Evolutionary conservation across 2,888 invertebrate genomes (phyloP), one percentile per base, ranked within the genome.

Genomic region (Encarsia formosa): DNA sequence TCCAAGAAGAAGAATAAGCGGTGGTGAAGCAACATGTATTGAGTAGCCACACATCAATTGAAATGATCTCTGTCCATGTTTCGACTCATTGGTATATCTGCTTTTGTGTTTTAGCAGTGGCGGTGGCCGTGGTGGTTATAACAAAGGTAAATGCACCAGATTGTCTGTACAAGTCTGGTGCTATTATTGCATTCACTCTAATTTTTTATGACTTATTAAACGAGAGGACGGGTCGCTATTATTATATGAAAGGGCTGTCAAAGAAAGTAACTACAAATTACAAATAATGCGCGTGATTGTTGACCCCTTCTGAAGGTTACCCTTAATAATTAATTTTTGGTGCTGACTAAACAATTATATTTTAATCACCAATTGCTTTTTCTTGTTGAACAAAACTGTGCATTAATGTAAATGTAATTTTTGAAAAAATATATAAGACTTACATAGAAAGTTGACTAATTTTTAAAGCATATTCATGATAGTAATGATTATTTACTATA

Each of bases 51-150:
- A 76, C 73, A 69, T 67, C 74, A 66, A 70, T 70, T 70, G 70
- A 71, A 70, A 69, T 72, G 69, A 68, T n/a, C 70, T 75, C 73
- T 75, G 78, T 76, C 78, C 79, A 80, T 81, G 79, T 80, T 77
- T 73, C 74, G 71, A 78, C 76, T 81, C 83, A 85, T 85, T 85
- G 85, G 85, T 84, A 81, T 81, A 81, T 80, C 79, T 82, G 84
- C 81, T 82, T 84, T 84, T 88, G 82, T 87, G 87, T 88, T 88
- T 86, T 88, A 88, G 91, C 88, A 83, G 84, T 83, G 90, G 91
- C 87, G 88, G 90, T 87, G 85, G 86, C 85, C 86, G 86, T 87
- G 90, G 91, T 88, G 90, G 89, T 90, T 91, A 81, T 89, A 90
- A 88, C 83, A 91, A 91, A 91, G 91, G 91, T 91, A 91, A 91